Evolutionary conservation across 2,888 invertebrate species (phyloP), one percentile per base, ranked within the genome.

Genomic region (Hypena proboscidalis): DNA sequence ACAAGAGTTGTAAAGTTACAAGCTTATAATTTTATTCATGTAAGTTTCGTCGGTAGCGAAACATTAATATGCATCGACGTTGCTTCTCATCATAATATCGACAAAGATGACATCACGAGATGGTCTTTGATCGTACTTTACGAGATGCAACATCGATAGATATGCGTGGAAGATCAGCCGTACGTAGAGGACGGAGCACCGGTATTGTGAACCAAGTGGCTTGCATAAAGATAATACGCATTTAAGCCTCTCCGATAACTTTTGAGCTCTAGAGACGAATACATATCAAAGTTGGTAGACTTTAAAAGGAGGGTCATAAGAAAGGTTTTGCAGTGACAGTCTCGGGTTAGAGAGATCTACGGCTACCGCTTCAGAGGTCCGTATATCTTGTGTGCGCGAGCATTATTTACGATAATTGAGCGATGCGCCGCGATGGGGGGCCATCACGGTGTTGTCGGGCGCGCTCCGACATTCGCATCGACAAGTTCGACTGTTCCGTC

Each of bases 341-440:
- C 49, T 50, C 42, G 48, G 58, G 70, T 73, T 74, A 68, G 74
- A 79, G 78, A 70, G 85, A 77, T 83, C 85, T 77, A 78, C 72
- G 83, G 85, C 89, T 90, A 88, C 90, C 66, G 86, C 83, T 68
- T 55, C 76, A 69, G 77, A 76, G 83, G 81, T 80, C 81, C 86
- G 89, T 89, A 89, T 90, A 89, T 90, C 89, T 90, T 89, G 82
- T 87, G 88, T 89, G 89, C 65, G 87, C 86, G 88, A 89, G 90
- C 90, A 90, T 90, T 90, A 90, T 90, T 90, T 90, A 90, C 90
- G 90, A 90, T 90, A 90, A 90, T 90, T 90, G 90, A 90, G 90
- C 90, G 90, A 90, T 89, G 89, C 85, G 83, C 86, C 90, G 80
- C 90, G 83, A 90, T 89, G 89, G 90, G 90, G 90, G 90, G 90